Evolutionary conservation across 2,797 vertebrate species (phyloP).

Genomic region (Liasis olivaceus): DNA sequence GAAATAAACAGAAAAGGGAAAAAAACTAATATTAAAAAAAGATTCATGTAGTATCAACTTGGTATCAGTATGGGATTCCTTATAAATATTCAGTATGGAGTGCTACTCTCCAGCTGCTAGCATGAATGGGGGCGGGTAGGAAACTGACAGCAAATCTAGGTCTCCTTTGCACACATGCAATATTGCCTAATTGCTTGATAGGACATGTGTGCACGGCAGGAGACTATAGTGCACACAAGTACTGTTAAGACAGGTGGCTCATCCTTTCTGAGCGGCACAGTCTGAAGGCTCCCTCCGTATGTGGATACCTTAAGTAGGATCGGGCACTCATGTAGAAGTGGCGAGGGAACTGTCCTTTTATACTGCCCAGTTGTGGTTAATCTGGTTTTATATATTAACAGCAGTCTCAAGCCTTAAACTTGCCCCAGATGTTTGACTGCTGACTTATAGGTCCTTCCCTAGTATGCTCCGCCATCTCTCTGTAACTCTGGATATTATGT

Average conservation of each 20-base stretch:
- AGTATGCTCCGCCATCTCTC: neutral
- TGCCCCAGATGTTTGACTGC: neutral
- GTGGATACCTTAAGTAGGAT: neutral
- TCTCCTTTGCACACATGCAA: neutral
- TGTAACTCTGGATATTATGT: neutral
- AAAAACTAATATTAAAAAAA: neutral
- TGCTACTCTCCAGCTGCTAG: neutral
- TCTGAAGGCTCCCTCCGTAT: neutral
- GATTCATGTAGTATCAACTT: neutral
- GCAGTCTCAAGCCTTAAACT: neutral
- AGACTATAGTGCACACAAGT: neutral
- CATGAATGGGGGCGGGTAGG: neutral
- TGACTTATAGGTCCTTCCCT: neutral
- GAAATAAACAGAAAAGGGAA: neutral
- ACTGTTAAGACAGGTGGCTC: neutral
- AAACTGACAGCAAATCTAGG: neutral
- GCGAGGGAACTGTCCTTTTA: neutral
- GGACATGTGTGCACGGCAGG: neutral
- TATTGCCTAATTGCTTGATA: neutral
- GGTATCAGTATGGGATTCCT: neutral
- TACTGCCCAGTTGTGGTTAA: neutral
- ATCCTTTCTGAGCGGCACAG: neutral
- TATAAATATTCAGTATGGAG: neutral
- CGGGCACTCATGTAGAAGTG: neutral
- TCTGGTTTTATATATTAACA: neutral